Percentiles rank a stretch among this genome's conserved stretches.
Evolutionary conservation across 2,888 invertebrate genomes (phyloP).

Genomic region (Amphiduros pacificus): DNA sequence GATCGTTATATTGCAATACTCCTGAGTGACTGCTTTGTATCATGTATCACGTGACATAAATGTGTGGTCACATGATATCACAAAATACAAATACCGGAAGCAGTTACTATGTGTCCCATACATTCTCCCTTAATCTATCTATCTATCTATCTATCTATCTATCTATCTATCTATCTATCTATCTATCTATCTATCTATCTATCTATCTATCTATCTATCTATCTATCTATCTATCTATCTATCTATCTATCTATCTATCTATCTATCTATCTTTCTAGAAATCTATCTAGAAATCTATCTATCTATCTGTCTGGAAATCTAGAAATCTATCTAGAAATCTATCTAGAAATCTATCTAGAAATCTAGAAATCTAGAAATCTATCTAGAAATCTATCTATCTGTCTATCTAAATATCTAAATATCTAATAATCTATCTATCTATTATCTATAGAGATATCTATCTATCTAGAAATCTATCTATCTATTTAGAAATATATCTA

Average conservation of each 20-base stretch:
- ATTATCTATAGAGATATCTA: background rate
- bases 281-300: background rate
- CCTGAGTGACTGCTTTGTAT: too few species aligned
- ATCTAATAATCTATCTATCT: background rate
- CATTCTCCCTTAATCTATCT: too few species aligned
- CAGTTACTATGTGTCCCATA: too few species aligned
- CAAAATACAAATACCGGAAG: too few species aligned
- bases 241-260: background rate
- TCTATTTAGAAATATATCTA: background rate
- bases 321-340: background rate
- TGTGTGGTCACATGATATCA: too few species aligned
- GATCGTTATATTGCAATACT: too few species aligned
- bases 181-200: background rate
- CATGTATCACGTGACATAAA: too few species aligned
- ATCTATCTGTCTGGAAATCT: background rate
- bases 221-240: background rate
- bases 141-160: background rate
- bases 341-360: background rate
- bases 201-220: background rate
- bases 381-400: background rate
- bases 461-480: background rate
- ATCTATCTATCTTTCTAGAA: background rate
- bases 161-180: background rate
- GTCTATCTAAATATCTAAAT: background rate
- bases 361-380: background rate